Base-by-base conservation (phyloP, 2,113 vertebrate genomes). In the Pavo muticus region DNA sequence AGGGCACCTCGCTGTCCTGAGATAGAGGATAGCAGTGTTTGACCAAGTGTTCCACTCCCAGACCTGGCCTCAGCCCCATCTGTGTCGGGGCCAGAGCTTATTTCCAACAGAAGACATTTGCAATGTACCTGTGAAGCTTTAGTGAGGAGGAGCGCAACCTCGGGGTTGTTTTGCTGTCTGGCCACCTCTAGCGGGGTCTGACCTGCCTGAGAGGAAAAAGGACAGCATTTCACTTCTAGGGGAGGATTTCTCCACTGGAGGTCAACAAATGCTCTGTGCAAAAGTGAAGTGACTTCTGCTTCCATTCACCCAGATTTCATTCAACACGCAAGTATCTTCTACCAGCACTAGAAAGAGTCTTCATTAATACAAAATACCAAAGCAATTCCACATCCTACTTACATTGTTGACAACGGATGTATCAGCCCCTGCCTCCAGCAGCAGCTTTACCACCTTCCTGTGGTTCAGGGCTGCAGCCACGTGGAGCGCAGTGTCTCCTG, bases 391-490 rank as follows among this genome's bases (percentile, higher is more conserved):
- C 0, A 0, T 95, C 71, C 61, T 45, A 87, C 98, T 99, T 97
- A 99, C 99, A 27, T 98, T 98, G 96, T 99, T 99, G 82, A 98
- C 97, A 85, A 98, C 80, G 4, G 97, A 97, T 37, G 97, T 96
- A 83, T 99, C 99, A 40, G 99, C 98, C 27, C 99, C 99, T 10
- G 99, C 98, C 97, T 99, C 99, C 97, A 99, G 97, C 92, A 99
- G 96, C 82, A 99, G 97, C 92, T 99, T 98, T 16, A 98, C 98
- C 23, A 99, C 98, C 96, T 99, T 99, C 97, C 98, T 99, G 95
- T 99, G 99, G 94, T 99, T 99, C 35, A 99, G 98, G 60, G 98
- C 98, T 87, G 99, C 99, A 60, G 99, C 99, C 10, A 99, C 95
- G 25, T 99, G 99, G 52, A 99, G 98, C 0, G 99, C 98, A 2